Conservation (phyloP, 1,140 invertebrate genomes). For the Calycopis cecrops region DNA sequence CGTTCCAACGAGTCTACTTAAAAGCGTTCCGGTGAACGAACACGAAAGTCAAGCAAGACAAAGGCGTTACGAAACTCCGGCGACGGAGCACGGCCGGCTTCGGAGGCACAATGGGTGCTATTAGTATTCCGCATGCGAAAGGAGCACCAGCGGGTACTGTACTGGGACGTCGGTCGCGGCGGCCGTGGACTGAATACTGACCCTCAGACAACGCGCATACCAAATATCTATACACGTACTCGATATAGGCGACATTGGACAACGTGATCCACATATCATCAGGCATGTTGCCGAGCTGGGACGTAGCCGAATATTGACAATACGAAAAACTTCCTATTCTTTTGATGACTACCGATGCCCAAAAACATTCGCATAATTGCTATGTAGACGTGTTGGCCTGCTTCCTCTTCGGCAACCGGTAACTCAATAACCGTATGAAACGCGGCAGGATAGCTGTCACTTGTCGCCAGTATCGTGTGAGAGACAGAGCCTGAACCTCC, state of each 20-base stretch:
- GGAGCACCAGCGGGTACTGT: constrained; percentile 44
- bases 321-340: too few species aligned
- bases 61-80: constrained; percentile 63
- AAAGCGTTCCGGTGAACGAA: constrained; percentile 53
- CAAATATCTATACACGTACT: constrained; percentile 12
- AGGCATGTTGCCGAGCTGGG: too few species aligned
- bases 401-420: too few species aligned
- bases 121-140: constrained; percentile 55
- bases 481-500: too few species aligned
- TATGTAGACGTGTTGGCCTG: too few species aligned
- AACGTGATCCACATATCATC: constrained; percentile 46
- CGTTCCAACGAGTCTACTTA: constrained; percentile 19
- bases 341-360: too few species aligned
- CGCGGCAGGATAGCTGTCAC: too few species aligned
- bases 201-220: constrained; percentile 38
- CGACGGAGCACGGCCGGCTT: constrained; percentile 34
- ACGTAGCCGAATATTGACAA: too few species aligned
- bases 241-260: constrained; percentile 38
- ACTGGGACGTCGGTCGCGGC: constrained; percentile 58
- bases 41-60: constrained; percentile 58
- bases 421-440: too few species aligned
- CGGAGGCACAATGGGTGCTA: constrained; percentile 45
- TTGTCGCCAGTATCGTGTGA: too few species aligned
- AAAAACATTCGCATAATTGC: too few species aligned
- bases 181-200: constrained; percentile 60